Evolutionary conservation across 2,113 vertebrate genomes (phyloP), one percentile per base, ranked within the genome.

Genomic region (Pterocles burchelli): DNA sequence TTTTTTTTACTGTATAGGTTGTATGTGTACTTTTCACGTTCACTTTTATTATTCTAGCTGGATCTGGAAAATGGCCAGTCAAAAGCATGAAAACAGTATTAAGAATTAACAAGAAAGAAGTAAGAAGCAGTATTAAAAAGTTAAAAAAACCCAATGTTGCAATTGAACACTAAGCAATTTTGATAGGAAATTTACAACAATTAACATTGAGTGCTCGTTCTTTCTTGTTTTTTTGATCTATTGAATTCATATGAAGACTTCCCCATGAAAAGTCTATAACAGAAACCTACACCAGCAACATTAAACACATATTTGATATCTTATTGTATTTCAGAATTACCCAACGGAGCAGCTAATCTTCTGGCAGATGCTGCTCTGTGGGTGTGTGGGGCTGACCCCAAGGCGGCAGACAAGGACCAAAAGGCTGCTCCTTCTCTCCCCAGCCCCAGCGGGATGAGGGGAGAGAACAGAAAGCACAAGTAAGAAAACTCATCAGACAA

Each of bases 191-290:
- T 77, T 81, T 67, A 49, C 49, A 85, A 71, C 14, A 79, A 61
- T 26, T 61, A 55, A 29, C 12, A 66, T 25, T 34, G 46, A 85
- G 21, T 52, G 12, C 14, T 13, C 62, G 17, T 34, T 83, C 55
- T 41, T 77, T 68, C 14, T 13, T 67, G 17, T 34, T 83, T 51
- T 51, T 77, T 68, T 49, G 26, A 68, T 61, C 58, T 68, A 45
- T 1, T 66, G 28, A 90, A 85, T 57, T 76, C 31, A 68, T 20
- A n/a, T 10, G 28, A 66, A 77, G 52, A 70, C 19, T 29, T 86
- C 31, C 31, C 45, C 2, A 1, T 21, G 49, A 65, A 66, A 66
- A 4, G 21, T 2, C 0, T 3, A 0, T 41, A 66, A 83, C 36
- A 79, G 55, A 90, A 85, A 79, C 31, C 31, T 65, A 55, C 24